Evolutionary conservation across 2,113 vertebrate species (phyloP).

Genomic region (Callaeas wilsoni): DNA sequence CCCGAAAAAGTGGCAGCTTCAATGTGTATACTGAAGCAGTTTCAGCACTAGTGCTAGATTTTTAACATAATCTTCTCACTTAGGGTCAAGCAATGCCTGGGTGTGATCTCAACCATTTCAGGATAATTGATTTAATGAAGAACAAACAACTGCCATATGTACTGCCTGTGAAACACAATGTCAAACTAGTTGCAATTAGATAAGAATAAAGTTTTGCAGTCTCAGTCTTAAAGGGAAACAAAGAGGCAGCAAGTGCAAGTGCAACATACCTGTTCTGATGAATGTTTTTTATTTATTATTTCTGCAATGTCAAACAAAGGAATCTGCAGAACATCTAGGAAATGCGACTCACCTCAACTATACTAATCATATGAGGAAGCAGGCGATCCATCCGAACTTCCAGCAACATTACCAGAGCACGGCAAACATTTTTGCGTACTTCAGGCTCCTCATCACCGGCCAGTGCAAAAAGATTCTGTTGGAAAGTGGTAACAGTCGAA

Average conservation of each 20-base stretch:
- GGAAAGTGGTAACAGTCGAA: background rate
- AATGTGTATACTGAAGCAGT: background rate
- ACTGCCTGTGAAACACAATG: background rate
- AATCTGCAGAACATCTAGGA: background rate
- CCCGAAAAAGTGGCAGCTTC: background rate
- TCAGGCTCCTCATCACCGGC: slow-evolving; percentile 94
- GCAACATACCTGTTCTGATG: background rate
- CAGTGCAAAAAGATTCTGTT: slow-evolving; percentile 93
- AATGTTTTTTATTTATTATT: background rate
- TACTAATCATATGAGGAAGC: slow-evolving; percentile 97
- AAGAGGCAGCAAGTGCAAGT: background rate
- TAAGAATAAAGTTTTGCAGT: background rate
- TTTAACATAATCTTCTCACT: background rate
- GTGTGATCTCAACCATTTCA: background rate
- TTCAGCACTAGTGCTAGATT: background rate
- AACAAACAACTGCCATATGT: background rate
- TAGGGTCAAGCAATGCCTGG: background rate
- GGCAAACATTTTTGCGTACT: slow-evolving; percentile 95
- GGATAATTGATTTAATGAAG: background rate
- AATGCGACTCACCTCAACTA: slow-evolving; percentile 83
- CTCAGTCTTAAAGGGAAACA: background rate
- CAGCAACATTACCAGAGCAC: slow-evolving; percentile 95
- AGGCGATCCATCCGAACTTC: slow-evolving; percentile 96
- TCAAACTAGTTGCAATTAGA: background rate
- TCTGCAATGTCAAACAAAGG: background rate